Base-by-base conservation (phyloP, 2,113 vertebrate genomes). In the Oxyura jamaicensis region DNA sequence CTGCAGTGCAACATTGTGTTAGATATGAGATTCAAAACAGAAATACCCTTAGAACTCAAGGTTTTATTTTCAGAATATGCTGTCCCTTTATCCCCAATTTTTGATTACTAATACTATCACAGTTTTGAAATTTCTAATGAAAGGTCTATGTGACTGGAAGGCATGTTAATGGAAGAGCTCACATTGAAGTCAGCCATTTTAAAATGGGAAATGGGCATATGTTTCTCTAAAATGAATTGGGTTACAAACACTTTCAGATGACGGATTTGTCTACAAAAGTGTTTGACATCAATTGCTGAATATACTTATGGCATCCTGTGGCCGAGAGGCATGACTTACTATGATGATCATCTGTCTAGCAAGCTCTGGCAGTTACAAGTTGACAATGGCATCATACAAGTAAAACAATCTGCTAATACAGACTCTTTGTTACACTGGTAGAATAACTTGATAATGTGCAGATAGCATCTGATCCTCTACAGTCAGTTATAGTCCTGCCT, bases 11-110 rank as follows among this genome's bases (percentile, higher is more conserved):
- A 79, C 50, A 84, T 69, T 95, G 88, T 95, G 62, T 91, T 95
- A 96, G 90, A 88, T 94, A 83, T 72, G 63, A 92, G 86, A 90
- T 80, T 75, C 55, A 95, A 97, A 96, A 65, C 65, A 96, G 79
- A 93, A 94, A 88, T 89, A 69, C 65, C 74, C 65, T 97, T 90
- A 84, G 83, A 96, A 93, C n/a, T 77, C n/a, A 48, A 10, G 16
- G 18, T 78, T 95, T 79, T 93, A 69, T 97, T 81, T 72, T 91
- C 94, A 89, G 44, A 35, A 13, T 81, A 56, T 53, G 1, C 88
- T 90, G 48, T 71, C 26, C 36, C 29, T 96, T 94, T 92, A 48
- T 83, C 36, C 36, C 7, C 6, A 5, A 13, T 75, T 82, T 91
- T 94, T 76, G 28, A 63, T 80, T 91, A 25, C 28, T 94, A 73